Conservation (phyloP, 2,888 invertebrate genomes). For the Microplitis manilae region DNA sequence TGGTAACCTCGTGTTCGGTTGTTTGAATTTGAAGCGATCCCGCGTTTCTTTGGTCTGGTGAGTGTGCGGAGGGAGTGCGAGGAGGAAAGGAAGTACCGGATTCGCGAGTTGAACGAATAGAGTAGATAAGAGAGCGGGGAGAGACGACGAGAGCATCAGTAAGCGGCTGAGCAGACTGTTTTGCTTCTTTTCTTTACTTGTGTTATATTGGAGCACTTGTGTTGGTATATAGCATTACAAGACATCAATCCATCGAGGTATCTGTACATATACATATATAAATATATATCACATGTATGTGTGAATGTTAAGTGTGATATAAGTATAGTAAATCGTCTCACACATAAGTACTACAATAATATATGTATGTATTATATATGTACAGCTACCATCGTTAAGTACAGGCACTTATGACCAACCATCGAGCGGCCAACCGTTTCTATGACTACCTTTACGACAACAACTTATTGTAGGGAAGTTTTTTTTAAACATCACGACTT, state of each 20-base stretch:
- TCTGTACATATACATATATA: neutral
- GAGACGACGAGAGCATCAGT: constrained; percentile 14
- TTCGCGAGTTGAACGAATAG: constrained; percentile 40
- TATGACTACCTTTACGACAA: constrained; percentile 70
- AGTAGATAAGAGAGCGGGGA: constrained; percentile 38
- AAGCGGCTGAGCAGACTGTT: constrained; percentile 34
- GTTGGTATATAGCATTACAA: neutral
- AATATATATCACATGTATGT: neutral
- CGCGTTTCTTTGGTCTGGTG: constrained; percentile 70
- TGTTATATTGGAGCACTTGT: constrained; percentile 12
- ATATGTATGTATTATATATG: constrained; percentile 5
- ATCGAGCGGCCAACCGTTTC: constrained; percentile 60
- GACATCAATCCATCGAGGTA: neutral
- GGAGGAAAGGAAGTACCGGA: constrained; percentile 45
- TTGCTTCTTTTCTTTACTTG: constrained; percentile 38
- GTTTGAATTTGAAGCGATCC: constrained; percentile 72
- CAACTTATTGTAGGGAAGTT: constrained; percentile 65
- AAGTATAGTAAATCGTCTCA: neutral
- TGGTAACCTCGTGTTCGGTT: constrained; percentile 72
- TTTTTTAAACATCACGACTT: constrained; percentile 49
- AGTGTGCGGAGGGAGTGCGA: constrained; percentile 44
- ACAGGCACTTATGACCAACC: constrained; percentile 64
- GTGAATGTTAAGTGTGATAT: neutral
- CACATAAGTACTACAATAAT: constrained; percentile 13
- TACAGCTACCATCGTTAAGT: constrained; percentile 31